A percentile compares a stretch with the other conserved stretches of the same genome.
Evolutionary conservation across 2,113 vertebrate genomes (phyloP).

Genomic region (Proteles cristata): DNA sequence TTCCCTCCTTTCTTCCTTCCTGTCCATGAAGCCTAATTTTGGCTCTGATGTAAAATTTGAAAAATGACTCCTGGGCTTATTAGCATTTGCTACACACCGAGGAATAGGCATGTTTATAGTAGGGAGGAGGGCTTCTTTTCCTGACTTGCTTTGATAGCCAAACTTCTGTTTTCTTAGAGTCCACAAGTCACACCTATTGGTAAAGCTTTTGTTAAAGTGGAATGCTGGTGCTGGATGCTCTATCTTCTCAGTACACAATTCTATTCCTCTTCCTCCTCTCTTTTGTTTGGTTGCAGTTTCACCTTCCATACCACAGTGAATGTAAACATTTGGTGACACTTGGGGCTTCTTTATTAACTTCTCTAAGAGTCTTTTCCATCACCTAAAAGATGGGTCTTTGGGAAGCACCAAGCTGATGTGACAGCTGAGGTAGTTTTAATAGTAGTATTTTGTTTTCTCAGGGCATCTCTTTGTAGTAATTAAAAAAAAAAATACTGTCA

Average conservation of each 20-base stretch:
- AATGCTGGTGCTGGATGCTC: background rate
- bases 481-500: background rate
- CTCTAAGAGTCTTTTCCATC: background rate
- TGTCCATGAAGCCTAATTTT: background rate
- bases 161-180: conserved; percentile 18
- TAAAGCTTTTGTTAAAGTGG: background rate
- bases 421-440: conserved; percentile 1
- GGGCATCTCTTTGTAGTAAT: background rate
- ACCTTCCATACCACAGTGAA: background rate
- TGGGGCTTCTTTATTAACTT: conserved; percentile 54
- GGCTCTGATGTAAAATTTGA: conserved; percentile 6
- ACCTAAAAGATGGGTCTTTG: background rate
- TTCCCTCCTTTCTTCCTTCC: background rate
- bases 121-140: background rate
- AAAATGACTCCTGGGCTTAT: background rate
- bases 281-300: conserved; percentile 41
- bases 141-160: background rate
- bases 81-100: background rate
- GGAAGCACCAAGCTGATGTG: background rate
- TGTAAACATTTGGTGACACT: conserved; percentile 1
- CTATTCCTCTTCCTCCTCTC: background rate
- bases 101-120: background rate
- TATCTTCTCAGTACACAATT: conserved; percentile 51
- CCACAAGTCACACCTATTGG: conserved; percentile 33
- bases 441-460: conserved; percentile 24